phyloP scores from a whole-genome alignment of 2,797 vertebrate species.

The Falco cherrug region DNA sequence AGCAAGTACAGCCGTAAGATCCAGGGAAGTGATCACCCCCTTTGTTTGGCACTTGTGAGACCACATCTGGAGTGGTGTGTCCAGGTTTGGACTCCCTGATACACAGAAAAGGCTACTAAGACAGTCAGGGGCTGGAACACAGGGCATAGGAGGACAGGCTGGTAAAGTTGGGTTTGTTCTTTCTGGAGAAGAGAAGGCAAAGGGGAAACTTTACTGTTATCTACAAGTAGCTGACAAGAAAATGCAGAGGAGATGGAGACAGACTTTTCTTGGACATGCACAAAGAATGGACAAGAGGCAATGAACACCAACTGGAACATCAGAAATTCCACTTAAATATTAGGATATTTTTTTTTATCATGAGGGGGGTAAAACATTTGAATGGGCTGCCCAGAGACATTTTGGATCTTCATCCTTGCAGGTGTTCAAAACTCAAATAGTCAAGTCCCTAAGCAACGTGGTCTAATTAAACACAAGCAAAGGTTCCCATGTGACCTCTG shows the following conservation, averaged over 20 bases:
- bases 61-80: not conserved
- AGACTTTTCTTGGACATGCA: not conserved
- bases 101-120: not conserved
- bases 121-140: not conserved
- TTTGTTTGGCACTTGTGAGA: not conserved
- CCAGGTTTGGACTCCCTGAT: not conserved
- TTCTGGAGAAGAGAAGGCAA: not conserved
- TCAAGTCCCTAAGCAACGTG: not conserved
- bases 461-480: not conserved
- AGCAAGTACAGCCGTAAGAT: not conserved
- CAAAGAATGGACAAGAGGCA: not conserved
- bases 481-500: not conserved
- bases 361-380: not conserved
- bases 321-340: not conserved
- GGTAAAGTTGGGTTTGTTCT: not conserved
- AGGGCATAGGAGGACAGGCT: not conserved
- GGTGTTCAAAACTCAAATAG: not conserved
- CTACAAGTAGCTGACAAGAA: not conserved
- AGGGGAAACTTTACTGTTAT: not conserved
- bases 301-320: fast-evolving
- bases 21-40: not conserved
- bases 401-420: not conserved
- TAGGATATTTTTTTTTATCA: not conserved
- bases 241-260: not conserved
- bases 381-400: not conserved